These are phyloP conservation scores for Carduelis carduelis DNA, from an alignment of 2,797 vertebrate species.

Conservation along the genomic window DNA sequence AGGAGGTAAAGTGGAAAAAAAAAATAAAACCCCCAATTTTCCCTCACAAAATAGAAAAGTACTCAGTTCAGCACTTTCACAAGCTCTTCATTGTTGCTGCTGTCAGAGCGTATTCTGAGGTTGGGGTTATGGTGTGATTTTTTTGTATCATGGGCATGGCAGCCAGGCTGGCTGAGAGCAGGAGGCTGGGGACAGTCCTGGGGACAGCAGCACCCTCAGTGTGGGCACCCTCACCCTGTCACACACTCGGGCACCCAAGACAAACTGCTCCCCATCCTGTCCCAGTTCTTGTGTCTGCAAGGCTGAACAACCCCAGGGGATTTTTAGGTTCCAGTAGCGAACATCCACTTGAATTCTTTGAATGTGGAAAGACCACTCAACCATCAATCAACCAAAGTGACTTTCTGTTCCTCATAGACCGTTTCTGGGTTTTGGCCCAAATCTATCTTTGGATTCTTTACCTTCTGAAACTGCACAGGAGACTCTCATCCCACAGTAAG, in stretches of 20 bases:
- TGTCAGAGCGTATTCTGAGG: background rate
- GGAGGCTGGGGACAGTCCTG: accelerated
- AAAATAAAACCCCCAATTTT: background rate
- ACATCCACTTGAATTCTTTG: background rate
- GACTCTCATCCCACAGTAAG: background rate
- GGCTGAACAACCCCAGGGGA: accelerated
- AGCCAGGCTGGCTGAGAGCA: background rate
- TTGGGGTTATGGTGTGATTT: background rate
- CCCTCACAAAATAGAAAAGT: background rate
- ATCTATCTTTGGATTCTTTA: background rate
- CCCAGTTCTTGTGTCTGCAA: accelerated
- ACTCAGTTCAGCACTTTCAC: background rate
- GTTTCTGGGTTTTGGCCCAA: background rate
- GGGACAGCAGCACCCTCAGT: background rate
- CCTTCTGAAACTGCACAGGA: background rate
- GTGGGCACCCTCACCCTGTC: accelerated
- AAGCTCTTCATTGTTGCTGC: background rate
- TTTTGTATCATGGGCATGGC: background rate
- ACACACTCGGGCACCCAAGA: background rate
- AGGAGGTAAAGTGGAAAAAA: background rate
- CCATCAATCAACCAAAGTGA: background rate
- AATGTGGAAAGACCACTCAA: accelerated
- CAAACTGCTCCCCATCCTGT: background rate
- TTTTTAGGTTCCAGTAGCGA: background rate
- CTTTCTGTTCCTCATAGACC: background rate